These are phyloP conservation scores for Hymenochirus boettgeri DNA, from an alignment of 2,113 vertebrate species.

Conservation along the genomic window DNA sequence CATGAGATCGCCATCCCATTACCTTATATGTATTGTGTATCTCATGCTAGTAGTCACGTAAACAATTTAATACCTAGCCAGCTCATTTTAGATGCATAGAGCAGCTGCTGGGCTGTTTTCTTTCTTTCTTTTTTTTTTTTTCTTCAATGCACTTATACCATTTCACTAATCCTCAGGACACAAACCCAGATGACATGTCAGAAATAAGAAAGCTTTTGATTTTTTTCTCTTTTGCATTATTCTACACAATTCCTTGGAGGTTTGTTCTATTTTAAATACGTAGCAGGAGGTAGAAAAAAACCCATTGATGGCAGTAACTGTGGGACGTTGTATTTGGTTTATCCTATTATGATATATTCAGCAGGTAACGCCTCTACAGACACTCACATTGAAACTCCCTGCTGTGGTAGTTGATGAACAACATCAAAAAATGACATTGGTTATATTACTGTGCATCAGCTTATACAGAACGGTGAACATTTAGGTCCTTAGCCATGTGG, in stretches of 20 bases:
- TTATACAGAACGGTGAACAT: neutral
- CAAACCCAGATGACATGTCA: neutral
- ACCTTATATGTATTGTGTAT: neutral
- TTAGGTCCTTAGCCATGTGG: neutral
- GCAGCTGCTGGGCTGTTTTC: neutral
- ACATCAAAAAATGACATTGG: slow-evolving; percentile 2
- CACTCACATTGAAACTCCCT: neutral
- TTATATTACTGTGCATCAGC: neutral
- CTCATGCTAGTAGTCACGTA: neutral
- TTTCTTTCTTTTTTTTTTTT: neutral
- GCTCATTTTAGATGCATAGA: neutral
- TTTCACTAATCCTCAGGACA: slow-evolving; percentile 4
- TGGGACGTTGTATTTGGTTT: neutral
- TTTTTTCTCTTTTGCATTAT: neutral
- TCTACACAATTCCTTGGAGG: neutral
- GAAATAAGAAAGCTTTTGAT: neutral
- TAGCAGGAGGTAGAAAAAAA: neutral
- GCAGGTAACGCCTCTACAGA: neutral
- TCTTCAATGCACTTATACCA: neutral
- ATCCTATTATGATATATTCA: slow-evolving; percentile 1
- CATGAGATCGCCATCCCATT: neutral
- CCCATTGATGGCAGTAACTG: neutral
- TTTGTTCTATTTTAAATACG: neutral
- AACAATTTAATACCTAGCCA: neutral
- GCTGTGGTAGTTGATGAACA: slow-evolving; percentile 1